Percentiles rank a stretch among this genome's conserved stretches.
These are phyloP conservation scores for Lithodes maja DNA, from an alignment of 2,888 invertebrate species.

Conservation along the genomic window DNA sequence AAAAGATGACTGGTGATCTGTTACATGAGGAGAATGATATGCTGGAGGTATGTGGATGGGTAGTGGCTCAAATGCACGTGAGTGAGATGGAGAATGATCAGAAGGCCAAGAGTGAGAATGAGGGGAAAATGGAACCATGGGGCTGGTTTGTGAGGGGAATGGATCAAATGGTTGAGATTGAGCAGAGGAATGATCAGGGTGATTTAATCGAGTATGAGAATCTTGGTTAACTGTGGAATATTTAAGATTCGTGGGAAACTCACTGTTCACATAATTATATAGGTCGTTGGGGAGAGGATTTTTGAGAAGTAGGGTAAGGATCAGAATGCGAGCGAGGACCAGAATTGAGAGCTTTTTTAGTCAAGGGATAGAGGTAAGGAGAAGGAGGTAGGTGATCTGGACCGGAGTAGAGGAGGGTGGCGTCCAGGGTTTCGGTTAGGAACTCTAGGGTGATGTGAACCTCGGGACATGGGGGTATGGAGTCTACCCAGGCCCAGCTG, in stretches of 20 bases:
- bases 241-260: not conserved
- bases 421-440: slow-evolving; percentile 84
- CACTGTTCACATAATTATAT: not conserved
- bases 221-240: not conserved
- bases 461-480: slow-evolving; percentile 89
- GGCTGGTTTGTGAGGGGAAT: not conserved
- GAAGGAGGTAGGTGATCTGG: slow-evolving; percentile 7
- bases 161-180: not conserved
- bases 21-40: not conserved
- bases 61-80: not conserved
- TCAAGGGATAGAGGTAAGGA: not conserved
- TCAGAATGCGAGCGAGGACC: not conserved
- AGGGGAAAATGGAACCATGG: not conserved
- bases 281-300: too few relatives aligned
- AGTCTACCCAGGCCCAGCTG: slow-evolving; percentile 90
- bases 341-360: not conserved
- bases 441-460: slow-evolving; percentile 88
- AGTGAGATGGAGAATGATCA: slow-evolving; percentile 1
- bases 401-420: slow-evolving; percentile 86
- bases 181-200: not conserved
- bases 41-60: not conserved
- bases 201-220: not conserved
- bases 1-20: not conserved
- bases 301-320: not conserved
- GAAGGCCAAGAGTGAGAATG: not conserved